Percentiles rank a stretch among this genome's conserved stretches.
Conservation (phyloP, 1,140 invertebrate genomes). For the Eciton burchellii region DNA sequence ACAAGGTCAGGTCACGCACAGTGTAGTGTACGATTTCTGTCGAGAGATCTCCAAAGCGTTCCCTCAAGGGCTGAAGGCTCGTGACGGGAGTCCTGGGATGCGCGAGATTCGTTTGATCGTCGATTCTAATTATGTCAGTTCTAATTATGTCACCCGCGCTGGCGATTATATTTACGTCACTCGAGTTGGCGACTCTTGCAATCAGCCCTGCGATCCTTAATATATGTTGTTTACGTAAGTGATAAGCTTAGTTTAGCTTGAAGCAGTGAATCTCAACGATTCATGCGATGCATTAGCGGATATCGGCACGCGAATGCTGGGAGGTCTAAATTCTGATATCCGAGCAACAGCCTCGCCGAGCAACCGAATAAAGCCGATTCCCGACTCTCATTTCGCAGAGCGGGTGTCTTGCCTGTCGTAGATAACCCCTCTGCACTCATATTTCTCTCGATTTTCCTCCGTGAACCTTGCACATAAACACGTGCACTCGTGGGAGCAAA, state of each 20-base stretch:
- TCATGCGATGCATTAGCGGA: background rate
- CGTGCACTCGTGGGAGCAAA: constrained; percentile 50
- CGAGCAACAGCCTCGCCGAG: background rate
- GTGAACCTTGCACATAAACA: constrained; percentile 73
- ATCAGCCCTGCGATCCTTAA: background rate
- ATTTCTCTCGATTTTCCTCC: constrained; percentile 19
- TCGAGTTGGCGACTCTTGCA: background rate
- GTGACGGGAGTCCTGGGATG: too few relatives aligned
- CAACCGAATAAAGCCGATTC: constrained; percentile 24
- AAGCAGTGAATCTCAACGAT: background rate
- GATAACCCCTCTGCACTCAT: constrained; percentile 19
- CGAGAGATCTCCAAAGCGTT: background rate
- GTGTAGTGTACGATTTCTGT: constrained; percentile 42
- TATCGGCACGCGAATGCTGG: background rate
- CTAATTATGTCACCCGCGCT: background rate
- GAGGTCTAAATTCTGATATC: constrained; percentile 23
- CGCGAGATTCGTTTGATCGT: too few relatives aligned
- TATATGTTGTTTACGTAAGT: too few relatives aligned
- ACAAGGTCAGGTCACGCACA: constrained; percentile 19
- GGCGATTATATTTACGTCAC: too few relatives aligned
- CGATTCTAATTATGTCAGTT: too few relatives aligned
- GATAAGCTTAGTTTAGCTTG: background rate
- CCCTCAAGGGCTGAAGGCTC: background rate
- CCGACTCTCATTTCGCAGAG: background rate
- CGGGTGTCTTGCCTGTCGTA: background rate